Base-by-base conservation (phyloP, 2,888 invertebrate genomes). In the Argynnis bischoffii region DNA sequence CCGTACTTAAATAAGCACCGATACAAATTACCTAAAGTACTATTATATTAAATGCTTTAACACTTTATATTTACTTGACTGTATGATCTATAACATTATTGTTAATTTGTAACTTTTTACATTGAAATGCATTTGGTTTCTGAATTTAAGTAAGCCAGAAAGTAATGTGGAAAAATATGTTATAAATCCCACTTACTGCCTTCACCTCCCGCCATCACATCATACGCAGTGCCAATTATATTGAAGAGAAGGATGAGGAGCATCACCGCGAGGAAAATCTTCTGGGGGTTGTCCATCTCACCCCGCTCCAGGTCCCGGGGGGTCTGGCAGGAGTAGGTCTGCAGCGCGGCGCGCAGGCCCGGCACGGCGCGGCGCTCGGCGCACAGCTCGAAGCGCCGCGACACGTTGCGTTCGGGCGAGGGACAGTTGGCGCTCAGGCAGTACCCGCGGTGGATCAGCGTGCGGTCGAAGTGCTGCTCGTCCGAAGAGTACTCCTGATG, bases 381-480 rank as follows among this genome's bases (percentile, higher is more conserved):
- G 75, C 88, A 86, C 6, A 69, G 79, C 75, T 88, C 84, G 78
- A 87, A 88, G 70, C 84, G 83, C 0, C 75, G 76, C 13, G 72
- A 72, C 3, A 66, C 69, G 69, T 74, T 76, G 60, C 54, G 16
- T 0, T 74, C 77, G 13, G 50, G 63, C 3, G 78, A 60, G 1
- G 76, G 71, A 67, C 89, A 88, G 31, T 87, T 83, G 15, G 82
- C 73, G 69, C 83, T 84, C 47, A 89, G 81, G 79, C 89, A 89
- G 80, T 87, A 86, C 4, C 89, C 89, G 16, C 89, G 86, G 73
- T 89, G 87, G 1, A 90, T 72, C 3, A 79, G 76, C 15, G 83
- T 85, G 68, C 84, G 86, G 76, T 89, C 82, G 79, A 86, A 90
- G 75, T 87, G 76, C 55, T 77, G 75, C 0, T 72, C 76, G 56